A percentile compares a stretch with the other conserved stretches of the same genome.
phyloP scores from a whole-genome alignment of 2,888 invertebrate genomes.

The Cancer borealis region DNA sequence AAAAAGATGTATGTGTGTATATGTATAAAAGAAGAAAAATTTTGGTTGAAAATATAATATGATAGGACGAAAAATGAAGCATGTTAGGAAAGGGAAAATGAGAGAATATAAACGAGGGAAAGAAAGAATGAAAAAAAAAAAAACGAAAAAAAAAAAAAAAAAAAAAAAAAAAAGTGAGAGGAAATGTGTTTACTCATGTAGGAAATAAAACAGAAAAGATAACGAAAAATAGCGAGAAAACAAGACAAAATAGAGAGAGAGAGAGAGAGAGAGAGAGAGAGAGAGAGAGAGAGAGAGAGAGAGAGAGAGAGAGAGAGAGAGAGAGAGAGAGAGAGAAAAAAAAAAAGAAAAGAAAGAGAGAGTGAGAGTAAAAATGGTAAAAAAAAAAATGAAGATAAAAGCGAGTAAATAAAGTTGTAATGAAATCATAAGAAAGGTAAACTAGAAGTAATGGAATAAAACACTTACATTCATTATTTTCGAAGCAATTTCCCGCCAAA shows the following conservation, averaged over 20 bases:
- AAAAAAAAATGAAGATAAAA: neutral
- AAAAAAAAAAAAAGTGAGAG: neutral
- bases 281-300: neutral
- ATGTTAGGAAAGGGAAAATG: too few relatives aligned
- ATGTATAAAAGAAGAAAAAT: too few relatives aligned
- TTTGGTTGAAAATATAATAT: neutral
- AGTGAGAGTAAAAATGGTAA: neutral
- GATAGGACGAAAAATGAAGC: neutral
- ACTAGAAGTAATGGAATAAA: neutral
- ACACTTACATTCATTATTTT: neutral
- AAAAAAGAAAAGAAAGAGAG: neutral
- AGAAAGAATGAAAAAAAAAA: neutral
- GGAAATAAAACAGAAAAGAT: neutral
- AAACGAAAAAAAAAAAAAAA: neutral
- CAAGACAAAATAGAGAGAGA: too few relatives aligned
- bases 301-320: neutral
- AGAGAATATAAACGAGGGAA: neutral
- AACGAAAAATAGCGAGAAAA: too few relatives aligned
- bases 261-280: neutral
- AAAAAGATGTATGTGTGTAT: neutral
- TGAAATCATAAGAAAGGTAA: neutral
- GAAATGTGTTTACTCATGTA: neutral
- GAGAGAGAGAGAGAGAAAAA: neutral
- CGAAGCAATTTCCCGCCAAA: neutral
- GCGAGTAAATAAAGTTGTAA: neutral